phyloP scores from a whole-genome alignment of 2,113 vertebrate genomes.

The Sapajus apella region DNA sequence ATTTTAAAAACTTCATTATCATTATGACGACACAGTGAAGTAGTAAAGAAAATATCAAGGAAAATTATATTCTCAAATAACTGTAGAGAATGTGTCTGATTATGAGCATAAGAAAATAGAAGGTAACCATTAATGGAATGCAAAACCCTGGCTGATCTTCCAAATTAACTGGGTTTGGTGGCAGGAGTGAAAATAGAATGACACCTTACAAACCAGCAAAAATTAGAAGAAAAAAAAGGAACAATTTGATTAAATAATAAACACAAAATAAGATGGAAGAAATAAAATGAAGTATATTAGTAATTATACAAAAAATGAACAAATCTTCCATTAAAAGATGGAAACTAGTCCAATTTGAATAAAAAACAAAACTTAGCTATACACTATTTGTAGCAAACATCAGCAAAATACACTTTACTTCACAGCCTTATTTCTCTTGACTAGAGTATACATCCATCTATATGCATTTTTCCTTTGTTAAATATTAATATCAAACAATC shows the following conservation, averaged over 20 bases:
- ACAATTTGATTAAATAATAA: background rate
- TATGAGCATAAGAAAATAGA: background rate
- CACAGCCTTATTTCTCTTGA: background rate
- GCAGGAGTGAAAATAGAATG: background rate
- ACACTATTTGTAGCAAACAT: background rate
- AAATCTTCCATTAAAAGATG: background rate
- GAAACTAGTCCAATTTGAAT: background rate
- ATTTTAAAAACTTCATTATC: background rate
- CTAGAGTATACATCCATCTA: background rate
- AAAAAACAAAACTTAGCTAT: background rate
- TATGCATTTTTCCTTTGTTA: background rate
- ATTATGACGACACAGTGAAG: background rate
- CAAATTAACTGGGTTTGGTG: background rate
- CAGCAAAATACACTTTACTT: background rate
- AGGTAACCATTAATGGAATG: background rate
- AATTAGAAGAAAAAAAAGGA: background rate
- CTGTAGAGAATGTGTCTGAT: background rate
- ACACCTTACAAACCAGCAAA: background rate
- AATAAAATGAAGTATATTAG: background rate
- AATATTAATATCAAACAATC: background rate
- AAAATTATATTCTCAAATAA: background rate
- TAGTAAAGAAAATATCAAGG: background rate
- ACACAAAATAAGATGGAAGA: background rate
- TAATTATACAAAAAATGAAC: background rate
- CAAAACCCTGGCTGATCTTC: background rate